Evolutionary conservation across 23 tunicate genomes (phyloP), one percentile per base, ranked within the genome.

Genomic region (Botrylloides violaceus): DNA sequence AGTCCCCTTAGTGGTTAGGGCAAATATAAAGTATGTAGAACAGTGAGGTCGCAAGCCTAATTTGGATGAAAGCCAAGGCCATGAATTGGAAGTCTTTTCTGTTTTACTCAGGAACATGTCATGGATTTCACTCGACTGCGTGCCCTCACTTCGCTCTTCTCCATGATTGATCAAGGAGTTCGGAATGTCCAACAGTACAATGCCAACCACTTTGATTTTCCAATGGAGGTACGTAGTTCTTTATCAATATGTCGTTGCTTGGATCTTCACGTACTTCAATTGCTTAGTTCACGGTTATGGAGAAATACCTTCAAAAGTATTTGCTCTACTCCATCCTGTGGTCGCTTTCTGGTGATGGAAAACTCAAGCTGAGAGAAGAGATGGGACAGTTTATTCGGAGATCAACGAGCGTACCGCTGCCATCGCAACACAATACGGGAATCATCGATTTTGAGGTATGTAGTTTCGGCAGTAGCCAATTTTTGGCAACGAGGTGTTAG

Each of bases 311-410:
- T 72, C 98, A 93, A 61, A 85, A 84, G 38, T 93, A 71, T 56
- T 60, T 86, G n/a, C 60, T 93, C 73, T 93, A 93, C 80, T 72
- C 88, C 61, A 76, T 93, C 59, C 50, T 93, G 77, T 93, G 98
- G 98, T 93, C 94, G 39, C 81, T 93, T 66, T 48, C 80, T 73
- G 98, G 98, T 7, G 98, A 93, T 56, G 98, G 98, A 80, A 93
- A 86, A 53, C 59, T 86, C 37, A 84, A 86, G 37, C 73, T 80
- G 25, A 56, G 98, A 12, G 93, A 85, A 58, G 88, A 78, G 64
- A 38, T 93, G 64, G 98, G 95, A 22, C 80, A 77, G 3, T 93
- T 85, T 55, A 93, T 93, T 61, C 72, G 75, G 32, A 77, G 98
- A 36, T 81, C 98, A 26, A 81, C 98, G 37, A 78, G 83, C 71